Percentiles rank a stretch among this genome's conserved stretches.
These are phyloP conservation scores for Erpobdella octoculata DNA, from an alignment of 2,888 invertebrate species.

Conservation along the genomic window DNA sequence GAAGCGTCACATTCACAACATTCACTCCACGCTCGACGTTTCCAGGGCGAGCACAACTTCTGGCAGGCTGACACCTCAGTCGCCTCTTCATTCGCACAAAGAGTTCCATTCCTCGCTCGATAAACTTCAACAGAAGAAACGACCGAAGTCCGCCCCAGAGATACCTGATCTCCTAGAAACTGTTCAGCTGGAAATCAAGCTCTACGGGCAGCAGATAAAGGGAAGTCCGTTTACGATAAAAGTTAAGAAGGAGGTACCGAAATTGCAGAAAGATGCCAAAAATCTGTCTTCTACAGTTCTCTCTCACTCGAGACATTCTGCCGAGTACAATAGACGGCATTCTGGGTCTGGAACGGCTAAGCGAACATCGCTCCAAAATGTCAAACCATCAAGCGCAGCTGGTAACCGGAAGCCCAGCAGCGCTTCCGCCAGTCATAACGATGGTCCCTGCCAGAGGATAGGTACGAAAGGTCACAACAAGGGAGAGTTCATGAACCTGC, in stretches of 20 bases:
- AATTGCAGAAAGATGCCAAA: neutral
- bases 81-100: neutral
- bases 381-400: conserved; percentile 35
- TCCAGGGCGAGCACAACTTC: neutral
- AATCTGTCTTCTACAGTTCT: neutral
- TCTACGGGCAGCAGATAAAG: conserved; percentile 53
- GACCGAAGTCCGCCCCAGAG: neutral
- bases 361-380: neutral
- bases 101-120: neutral
- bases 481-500: conserved; percentile 57
- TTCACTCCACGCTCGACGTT: neutral
- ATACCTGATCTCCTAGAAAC: conserved; percentile 42
- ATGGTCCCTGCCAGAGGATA: conserved; percentile 48
- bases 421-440: conserved; percentile 10
- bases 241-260: conserved; percentile 29
- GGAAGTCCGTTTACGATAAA: conserved; percentile 53
- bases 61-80: neutral
- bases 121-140: conserved; percentile 3
- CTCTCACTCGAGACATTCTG: neutral
- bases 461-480: conserved; percentile 55
- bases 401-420: conserved; percentile 47
- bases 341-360: neutral
- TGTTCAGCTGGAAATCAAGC: conserved; percentile 49
- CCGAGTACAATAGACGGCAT: conserved; percentile 4
- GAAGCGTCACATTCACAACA: neutral